These are phyloP conservation scores for Archocentrus centrarchus DNA, from an alignment of 2,113 vertebrate species.

Conservation along the genomic window DNA sequence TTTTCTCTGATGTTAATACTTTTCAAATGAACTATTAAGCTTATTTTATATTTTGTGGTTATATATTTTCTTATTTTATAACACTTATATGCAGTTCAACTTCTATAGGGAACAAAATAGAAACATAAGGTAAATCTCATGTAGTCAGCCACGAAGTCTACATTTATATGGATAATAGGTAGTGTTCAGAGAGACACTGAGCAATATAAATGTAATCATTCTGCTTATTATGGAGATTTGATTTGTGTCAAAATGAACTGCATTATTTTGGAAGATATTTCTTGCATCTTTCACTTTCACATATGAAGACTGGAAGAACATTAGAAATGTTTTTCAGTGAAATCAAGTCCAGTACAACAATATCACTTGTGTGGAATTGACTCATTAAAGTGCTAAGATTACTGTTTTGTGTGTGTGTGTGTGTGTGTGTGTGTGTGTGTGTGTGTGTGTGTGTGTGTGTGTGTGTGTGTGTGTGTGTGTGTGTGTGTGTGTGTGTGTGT, in stretches of 20 bases:
- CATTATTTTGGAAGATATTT: background rate
- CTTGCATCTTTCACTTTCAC: accelerated
- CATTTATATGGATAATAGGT: background rate
- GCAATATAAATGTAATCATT: background rate
- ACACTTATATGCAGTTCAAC: background rate
- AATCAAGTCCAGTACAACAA: slow-evolving; percentile 2
- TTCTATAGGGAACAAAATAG: background rate
- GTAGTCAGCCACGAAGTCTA: background rate
- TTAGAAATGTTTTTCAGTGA: background rate
- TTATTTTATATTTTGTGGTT: background rate
- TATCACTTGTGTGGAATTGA: background rate
- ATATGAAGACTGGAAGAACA: background rate
- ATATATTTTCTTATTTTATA: background rate
- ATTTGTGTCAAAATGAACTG: background rate
- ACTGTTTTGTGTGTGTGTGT: background rate
- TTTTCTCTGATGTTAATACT: background rate
- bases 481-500: no score
- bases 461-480: no score
- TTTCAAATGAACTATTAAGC: background rate
- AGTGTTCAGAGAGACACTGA: background rate
- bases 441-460: no score
- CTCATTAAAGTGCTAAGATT: background rate
- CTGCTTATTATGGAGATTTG: background rate
- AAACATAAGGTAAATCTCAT: background rate
- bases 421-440: no score